These are phyloP conservation scores for Meiosimyza platycephala DNA, from an alignment of 2,888 invertebrate genomes.

Conservation along the genomic window DNA sequence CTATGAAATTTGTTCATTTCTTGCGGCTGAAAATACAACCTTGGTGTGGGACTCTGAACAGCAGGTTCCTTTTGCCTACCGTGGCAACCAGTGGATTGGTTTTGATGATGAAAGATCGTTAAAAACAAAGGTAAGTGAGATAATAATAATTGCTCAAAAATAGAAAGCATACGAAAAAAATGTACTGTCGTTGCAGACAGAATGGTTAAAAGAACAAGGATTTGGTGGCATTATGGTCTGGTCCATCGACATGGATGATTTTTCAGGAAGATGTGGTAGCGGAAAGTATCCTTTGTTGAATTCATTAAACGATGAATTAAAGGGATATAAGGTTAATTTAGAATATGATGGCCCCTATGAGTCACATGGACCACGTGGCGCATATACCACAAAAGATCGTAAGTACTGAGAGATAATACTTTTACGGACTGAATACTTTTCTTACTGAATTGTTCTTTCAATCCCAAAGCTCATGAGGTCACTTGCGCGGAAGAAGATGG, in stretches of 20 bases:
- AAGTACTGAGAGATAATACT: conserved; percentile 67
- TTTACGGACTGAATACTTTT: background rate
- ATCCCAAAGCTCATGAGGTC: conserved; percentile 82
- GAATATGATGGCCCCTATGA: conserved; percentile 91
- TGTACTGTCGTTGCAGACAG: conserved; percentile 73
- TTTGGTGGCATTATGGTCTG: conserved; percentile 97
- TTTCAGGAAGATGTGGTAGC: conserved; percentile 88
- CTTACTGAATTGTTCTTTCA: background rate
- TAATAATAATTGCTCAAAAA: background rate
- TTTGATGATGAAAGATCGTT: conserved; percentile 94
- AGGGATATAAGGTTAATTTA: conserved; percentile 82
- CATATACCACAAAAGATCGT: conserved; percentile 91
- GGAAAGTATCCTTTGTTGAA: conserved; percentile 91
- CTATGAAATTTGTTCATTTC: conserved; percentile 94
- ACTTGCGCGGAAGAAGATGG: conserved; percentile 93
- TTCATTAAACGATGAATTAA: conserved; percentile 86
- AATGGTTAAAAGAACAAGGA: conserved; percentile 93
- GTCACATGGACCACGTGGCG: conserved; percentile 75
- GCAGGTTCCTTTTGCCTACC: conserved; percentile 94
- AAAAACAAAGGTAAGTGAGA: conserved; percentile 81
- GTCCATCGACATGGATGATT: conserved; percentile 97
- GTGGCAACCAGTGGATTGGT: conserved; percentile 92
- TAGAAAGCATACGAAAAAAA: background rate
- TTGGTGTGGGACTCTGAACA: conserved; percentile 96
- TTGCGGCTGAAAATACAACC: conserved; percentile 90